Conservation (phyloP, 2,113 vertebrate genomes). For the Colius striatus region DNA sequence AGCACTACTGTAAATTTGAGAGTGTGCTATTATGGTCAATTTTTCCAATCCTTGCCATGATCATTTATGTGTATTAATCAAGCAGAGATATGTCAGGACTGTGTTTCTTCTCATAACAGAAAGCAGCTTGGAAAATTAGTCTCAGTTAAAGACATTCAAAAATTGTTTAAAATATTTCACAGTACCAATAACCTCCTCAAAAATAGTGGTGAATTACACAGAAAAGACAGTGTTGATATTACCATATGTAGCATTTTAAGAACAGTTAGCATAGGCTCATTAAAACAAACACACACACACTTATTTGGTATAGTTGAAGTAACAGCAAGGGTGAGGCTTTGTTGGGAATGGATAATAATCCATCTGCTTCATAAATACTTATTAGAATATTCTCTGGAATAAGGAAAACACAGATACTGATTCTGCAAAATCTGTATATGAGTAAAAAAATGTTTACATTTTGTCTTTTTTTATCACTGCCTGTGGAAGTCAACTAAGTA, state of each 20-base stretch:
- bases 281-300: not conserved
- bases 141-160: not conserved
- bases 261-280: not conserved
- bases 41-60: not conserved
- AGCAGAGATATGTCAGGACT: not conserved
- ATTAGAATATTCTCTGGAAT: not conserved
- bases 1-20: not conserved
- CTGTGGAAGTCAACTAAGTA: not conserved
- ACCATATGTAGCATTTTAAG: not conserved
- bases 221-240: not conserved
- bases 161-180: not conserved
- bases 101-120: not conserved
- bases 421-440: not conserved
- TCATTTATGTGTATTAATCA: not conserved
- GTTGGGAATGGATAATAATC: not conserved
- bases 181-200: not conserved
- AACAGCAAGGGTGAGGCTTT: not conserved
- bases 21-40: not conserved
- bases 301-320: not conserved
- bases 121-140: not conserved
- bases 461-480: not conserved
- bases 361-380: not conserved
- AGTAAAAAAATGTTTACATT: not conserved
- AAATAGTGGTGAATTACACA: not conserved
- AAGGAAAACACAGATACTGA: not conserved